Conservation (phyloP, 2,888 invertebrate species). For the Lasius fuliginosus region DNA sequence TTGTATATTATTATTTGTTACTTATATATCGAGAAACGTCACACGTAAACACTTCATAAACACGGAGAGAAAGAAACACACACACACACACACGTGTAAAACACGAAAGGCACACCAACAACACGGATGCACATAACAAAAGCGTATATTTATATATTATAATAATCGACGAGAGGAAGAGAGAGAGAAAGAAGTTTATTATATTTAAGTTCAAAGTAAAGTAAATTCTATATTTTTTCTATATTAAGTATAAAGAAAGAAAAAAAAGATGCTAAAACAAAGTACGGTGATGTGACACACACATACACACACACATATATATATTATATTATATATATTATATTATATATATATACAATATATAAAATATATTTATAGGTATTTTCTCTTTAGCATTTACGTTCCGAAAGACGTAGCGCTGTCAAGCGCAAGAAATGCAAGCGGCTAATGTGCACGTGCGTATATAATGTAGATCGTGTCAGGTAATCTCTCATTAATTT, state of each 20-base stretch:
- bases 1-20: slow-evolving; percentile 70
- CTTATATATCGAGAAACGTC: slow-evolving; percentile 52
- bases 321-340: slow-evolving; percentile 62
- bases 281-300: slow-evolving; percentile 71
- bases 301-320: slow-evolving; percentile 45
- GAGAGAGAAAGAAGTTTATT: slow-evolving; percentile 80
- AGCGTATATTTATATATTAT: slow-evolving; percentile 69
- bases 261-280: slow-evolving; percentile 73
- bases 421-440: slow-evolving; percentile 43
- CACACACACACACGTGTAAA: slow-evolving; percentile 51
- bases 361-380: slow-evolving; percentile 83
- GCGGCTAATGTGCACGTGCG: slow-evolving; percentile 65
- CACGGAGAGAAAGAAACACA: slow-evolving; percentile 12
- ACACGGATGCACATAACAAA: slow-evolving; percentile 61
- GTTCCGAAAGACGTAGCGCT: slow-evolving; percentile 78
- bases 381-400: slow-evolving; percentile 83
- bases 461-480: slow-evolving; percentile 78
- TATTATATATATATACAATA: slow-evolving; percentile 80
- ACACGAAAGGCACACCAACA: slow-evolving; percentile 43
- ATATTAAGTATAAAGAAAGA: slow-evolving; percentile 84
- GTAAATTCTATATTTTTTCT: slow-evolving; percentile 86
- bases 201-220: slow-evolving; percentile 85
- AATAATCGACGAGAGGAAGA: slow-evolving; percentile 70
- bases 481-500: slow-evolving; percentile 82
- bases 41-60: slow-evolving; percentile 35